Evolutionary conservation across 64 coral and sea anemone species (phyloP).

Genomic region (Stichodactyla helianthus): DNA sequence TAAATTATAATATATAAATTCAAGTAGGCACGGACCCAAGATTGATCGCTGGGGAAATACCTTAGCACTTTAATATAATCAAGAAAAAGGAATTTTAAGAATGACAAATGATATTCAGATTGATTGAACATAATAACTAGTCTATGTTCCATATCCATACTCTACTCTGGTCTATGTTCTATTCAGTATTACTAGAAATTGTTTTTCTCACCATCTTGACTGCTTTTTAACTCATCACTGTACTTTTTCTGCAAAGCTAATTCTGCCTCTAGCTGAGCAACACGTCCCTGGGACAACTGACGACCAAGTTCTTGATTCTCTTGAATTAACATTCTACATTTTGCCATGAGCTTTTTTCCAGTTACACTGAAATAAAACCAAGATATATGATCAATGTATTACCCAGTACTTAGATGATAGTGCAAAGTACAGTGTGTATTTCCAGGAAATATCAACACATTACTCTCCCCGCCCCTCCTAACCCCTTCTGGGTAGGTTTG

Average conservation of each 20-base stretch:
- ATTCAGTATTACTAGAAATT: background rate
- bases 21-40: background rate
- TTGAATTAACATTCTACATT: constrained; percentile 96
- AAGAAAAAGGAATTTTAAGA: background rate
- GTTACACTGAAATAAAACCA: constrained; percentile 66
- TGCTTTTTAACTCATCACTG: constrained; percentile 96
- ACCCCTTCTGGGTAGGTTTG: no score
- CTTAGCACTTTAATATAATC: no score
- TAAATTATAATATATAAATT: no score
- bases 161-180: no score
- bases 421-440: no score
- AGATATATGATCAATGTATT: background rate
- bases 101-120: background rate
- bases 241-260: constrained; percentile 97
- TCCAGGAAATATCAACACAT: no score
- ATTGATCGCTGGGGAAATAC: no score
- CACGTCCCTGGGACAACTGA: constrained; percentile 89
- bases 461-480: no score
- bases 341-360: constrained; percentile 98
- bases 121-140: no score
- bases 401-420: background rate
- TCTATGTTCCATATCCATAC: no score
- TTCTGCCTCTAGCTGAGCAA: constrained; percentile 93
- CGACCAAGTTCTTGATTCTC: constrained; percentile 97
- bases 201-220: constrained; percentile 87